A percentile compares a stretch with the other conserved stretches of the same genome.
These are phyloP conservation scores for Amphiprion ocellaris DNA, from an alignment of 2,113 vertebrate genomes.

Conservation along the genomic window DNA sequence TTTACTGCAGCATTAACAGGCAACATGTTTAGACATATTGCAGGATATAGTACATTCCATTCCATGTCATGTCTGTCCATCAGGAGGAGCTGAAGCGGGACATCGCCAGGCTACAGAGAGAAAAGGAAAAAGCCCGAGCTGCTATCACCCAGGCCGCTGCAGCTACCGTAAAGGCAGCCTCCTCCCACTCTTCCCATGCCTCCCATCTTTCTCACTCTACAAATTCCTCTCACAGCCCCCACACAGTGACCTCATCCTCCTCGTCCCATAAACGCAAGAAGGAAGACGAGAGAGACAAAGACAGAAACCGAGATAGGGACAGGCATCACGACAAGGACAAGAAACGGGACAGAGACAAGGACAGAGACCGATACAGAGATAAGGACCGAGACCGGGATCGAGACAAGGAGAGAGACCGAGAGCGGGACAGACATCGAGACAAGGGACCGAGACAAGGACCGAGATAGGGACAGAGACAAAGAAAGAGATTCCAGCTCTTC, in stretches of 20 bases:
- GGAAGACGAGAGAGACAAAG: conserved; percentile 87
- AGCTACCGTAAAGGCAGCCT: conserved; percentile 69
- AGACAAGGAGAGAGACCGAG: conserved; percentile 69
- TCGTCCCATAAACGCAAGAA: conserved; percentile 91
- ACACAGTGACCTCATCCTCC: conserved; percentile 46
- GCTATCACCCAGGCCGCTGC: conserved; percentile 83
- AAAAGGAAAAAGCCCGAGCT: conserved; percentile 91
- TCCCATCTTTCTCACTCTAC: conserved; percentile 54
- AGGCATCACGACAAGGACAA: conserved; percentile 72
- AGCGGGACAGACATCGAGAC: conserved; percentile 51
- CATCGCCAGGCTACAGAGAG: conserved; percentile 90
- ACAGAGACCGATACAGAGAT: conserved; percentile 58
- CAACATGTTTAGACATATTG: too few relatives aligned
- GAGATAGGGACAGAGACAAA: conserved; percentile 46
- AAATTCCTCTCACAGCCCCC: conserved; percentile 65
- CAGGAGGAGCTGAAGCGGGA: conserved; percentile 97
- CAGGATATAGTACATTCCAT: too few relatives aligned
- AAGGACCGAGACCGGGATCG: conserved; percentile 31
- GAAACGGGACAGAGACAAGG: conserved; percentile 62
- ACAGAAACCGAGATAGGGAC: conserved; percentile 61
- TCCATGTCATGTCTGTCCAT: background rate
- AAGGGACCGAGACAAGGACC: conserved; percentile 45
- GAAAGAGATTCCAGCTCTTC: conserved; percentile 82
- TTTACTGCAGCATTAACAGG: too few relatives aligned
- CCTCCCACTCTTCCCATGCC: conserved; percentile 50